phyloP scores from a whole-genome alignment of 1,140 invertebrate species.

The Drosophila kohkoa region DNA sequence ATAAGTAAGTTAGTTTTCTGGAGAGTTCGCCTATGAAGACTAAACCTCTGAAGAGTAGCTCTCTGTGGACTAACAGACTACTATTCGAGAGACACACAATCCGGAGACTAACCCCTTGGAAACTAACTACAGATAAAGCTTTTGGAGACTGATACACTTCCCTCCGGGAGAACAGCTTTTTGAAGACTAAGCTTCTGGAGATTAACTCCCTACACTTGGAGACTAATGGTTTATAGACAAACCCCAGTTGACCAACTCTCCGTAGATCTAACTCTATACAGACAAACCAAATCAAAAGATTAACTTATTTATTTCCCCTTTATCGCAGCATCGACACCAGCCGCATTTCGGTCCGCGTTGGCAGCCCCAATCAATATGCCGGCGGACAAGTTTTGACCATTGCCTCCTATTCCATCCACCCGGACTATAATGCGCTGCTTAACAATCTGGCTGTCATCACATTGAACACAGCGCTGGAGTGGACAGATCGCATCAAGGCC shows the following conservation, averaged over 20 bases:
- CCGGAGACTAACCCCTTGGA: no score
- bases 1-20: no score
- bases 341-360: constrained; percentile 67
- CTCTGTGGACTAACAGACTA: no score
- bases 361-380: constrained; percentile 78
- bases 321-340: constrained; percentile 41
- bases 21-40: no score
- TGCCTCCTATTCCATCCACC: constrained; percentile 66
- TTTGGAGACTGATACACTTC: no score
- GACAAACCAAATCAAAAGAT: no score
- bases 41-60: no score
- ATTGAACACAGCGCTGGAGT: constrained; percentile 36
- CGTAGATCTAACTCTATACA: no score
- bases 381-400: constrained; percentile 60
- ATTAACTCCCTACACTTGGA: no score
- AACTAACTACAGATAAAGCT: no score
- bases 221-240: no score
- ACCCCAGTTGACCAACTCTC: no score
- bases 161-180: background rate
- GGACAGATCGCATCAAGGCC: constrained; percentile 45
- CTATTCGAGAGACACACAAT: background rate
- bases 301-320: background rate
- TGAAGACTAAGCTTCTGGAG: background rate
- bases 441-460: constrained; percentile 86
- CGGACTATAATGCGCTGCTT: constrained; percentile 67